phyloP scores from a whole-genome alignment of 2,888 invertebrate genomes.

The Idaea aversata region DNA sequence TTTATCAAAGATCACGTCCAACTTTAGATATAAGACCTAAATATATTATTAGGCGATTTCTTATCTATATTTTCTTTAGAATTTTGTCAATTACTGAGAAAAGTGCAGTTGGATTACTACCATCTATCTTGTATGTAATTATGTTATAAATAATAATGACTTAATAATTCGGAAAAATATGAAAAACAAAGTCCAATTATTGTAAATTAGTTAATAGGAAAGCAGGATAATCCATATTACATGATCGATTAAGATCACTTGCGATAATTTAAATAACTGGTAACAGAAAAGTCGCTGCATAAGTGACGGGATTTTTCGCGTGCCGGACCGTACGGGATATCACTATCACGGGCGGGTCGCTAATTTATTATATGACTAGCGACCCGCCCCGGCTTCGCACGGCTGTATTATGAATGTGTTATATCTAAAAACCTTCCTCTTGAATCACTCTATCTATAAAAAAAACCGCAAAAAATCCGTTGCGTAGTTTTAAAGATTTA shows the following conservation, averaged over 20 bases:
- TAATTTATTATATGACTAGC: no score
- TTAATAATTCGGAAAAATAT: neutral
- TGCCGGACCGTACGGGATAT: no score
- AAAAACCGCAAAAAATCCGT: no score
- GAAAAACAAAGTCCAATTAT: neutral
- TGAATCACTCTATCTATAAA: no score
- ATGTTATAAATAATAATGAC: neutral
- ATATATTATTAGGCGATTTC: neutral
- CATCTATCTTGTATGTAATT: neutral
- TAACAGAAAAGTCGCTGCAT: neutral
- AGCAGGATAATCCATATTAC: neutral
- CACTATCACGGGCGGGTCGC: no score
- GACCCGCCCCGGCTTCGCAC: no score
- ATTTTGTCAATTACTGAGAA: conserved; percentile 9
- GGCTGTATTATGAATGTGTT: no score
- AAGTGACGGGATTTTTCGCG: no score
- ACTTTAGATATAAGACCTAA: no score
- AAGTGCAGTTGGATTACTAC: neutral
- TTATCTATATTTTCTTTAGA: neutral
- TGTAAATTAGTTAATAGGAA: neutral
- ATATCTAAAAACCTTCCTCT: no score
- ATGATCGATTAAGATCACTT: neutral
- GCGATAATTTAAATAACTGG: neutral
- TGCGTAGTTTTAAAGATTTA: no score
- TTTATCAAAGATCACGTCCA: no score